phyloP scores from a whole-genome alignment of 2,888 invertebrate genomes.

The Melitaea athalia region DNA sequence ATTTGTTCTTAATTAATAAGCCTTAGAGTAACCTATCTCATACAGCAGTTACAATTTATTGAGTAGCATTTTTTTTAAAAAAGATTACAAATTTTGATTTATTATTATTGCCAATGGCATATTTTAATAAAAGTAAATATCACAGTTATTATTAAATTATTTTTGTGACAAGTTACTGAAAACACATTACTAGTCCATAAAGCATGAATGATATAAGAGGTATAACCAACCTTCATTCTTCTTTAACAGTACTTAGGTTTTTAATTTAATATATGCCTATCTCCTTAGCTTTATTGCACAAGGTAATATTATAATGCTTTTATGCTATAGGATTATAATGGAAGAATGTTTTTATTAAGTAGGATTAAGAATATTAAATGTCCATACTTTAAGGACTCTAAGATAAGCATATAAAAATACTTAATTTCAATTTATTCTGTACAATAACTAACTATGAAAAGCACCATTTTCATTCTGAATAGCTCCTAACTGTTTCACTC shows the following conservation, averaged over 20 bases:
- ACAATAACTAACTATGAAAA: conserved; percentile 80
- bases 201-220: conserved; percentile 57
- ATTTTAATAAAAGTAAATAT: conserved; percentile 79
- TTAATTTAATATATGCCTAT: conserved; percentile 39
- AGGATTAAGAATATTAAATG: conserved; percentile 25
- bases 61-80: conserved; percentile 41
- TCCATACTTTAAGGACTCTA: conserved; percentile 46
- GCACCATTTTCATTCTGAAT: conserved; percentile 78
- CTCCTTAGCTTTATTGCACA: conserved; percentile 57
- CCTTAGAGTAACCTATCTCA: conserved; percentile 38
- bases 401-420: conserved; percentile 66
- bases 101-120: conserved; percentile 76
- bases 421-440: conserved; percentile 79
- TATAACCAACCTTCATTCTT: conserved; percentile 32
- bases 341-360: conserved; percentile 40
- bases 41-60: conserved; percentile 44
- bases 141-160: conserved; percentile 80
- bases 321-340: conserved; percentile 32
- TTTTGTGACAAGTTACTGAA: conserved; percentile 74
- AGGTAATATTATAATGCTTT: conserved; percentile 31
- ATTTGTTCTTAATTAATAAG: conserved; percentile 42
- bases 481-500: conserved; percentile 44
- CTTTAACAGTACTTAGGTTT: conserved; percentile 26
- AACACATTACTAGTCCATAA: conserved; percentile 53
- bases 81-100: conserved; percentile 56